Evolutionary conservation across 2,888 invertebrate species (phyloP), one percentile per base, ranked within the genome.

Genomic region (Dione vanillae): DNA sequence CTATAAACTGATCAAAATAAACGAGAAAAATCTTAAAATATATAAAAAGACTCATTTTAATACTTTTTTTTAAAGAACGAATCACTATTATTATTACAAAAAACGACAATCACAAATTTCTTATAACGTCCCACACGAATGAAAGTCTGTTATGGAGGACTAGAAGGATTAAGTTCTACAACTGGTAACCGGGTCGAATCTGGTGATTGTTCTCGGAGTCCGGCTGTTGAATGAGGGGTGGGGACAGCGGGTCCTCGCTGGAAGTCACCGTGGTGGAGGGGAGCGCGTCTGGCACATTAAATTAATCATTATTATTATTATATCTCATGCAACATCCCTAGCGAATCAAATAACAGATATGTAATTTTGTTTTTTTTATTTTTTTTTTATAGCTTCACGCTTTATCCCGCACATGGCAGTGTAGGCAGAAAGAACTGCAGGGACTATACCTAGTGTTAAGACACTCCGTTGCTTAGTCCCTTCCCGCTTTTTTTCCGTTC

Each of bases 221-320:
- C 0, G 88, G 83, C 73, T 84, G 86, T 71, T 85, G 86, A 73
- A 90, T 84, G 41, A 89, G 84, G 0, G 92, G 90, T 0, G 91
- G 91, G 2, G 91, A 77, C 0, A 92, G 86, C 0, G 92, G 91
- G 70, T 90, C 91, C 78, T 86, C 88, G 80, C 86, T 88, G 0
- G 92, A 91, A 0, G 91, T 87, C 54, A 90, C 78, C 1, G 92
- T 92, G 0, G 91, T 87, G 1, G 92, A 91, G 0, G 92, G 91
- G 2, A 87, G 88, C 0, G 87, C 59, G 43, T 88, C 92, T 92
- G 65, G 41, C 35, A 16, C 35, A 16, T 52, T 37, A 19, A 19
- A 37, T 49, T 14, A 10, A n/a, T 16, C 43, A 56, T 56, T 11
- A 10, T 9, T 16, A 49, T 9, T 16, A 47, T 2, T 16, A 0